Evolutionary conservation across 2,888 invertebrate species (phyloP), one percentile per base, ranked within the genome.

Genomic region (Lacanobia oleracea): DNA sequence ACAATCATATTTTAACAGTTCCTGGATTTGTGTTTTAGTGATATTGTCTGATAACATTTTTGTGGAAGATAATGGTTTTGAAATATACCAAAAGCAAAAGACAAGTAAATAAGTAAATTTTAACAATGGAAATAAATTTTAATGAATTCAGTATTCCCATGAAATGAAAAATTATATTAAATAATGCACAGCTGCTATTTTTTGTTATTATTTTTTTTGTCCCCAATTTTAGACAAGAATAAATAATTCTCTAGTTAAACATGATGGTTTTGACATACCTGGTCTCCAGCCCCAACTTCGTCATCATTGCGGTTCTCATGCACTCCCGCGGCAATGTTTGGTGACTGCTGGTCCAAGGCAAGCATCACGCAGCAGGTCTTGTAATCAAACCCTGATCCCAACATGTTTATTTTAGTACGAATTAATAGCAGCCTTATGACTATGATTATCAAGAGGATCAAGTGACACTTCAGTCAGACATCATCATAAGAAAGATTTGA

Each of bases 341-440:
- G 98, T 86, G 98, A 98, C 96, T 99, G 99, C 95, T 99, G 98
- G 94, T 99, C 99, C 95, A 99, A 97, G 75, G 99, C 99, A 95
- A 99, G 97, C 96, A 99, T 97, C 90, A 99, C 98, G 96, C 98
- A 99, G 98, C 99, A 99, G 82, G 99, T 99, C 97, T 99, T 99
- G 98, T 98, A 99, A 97, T 99, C 99, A 97, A 99, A 99, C 95
- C 99, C 99, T 99, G 97, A 89, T 87, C 94, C 95, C 94, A 93
- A 94, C 94, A 94, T 94, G 94, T 94, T 77, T 70, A 77, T 65
- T 81, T 85, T 86, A 85, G 76, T 83, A 70, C 61, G 59, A 75
- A 81, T 83, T 68, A 79, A 69, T 83, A 74, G 56, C 65, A 75
- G 60, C 73, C 57, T 45, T 66, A 50, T 50, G 57, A 43, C 64